Conservation (phyloP, 2,113 vertebrate genomes). For the Corythornis madagascariensis region DNA sequence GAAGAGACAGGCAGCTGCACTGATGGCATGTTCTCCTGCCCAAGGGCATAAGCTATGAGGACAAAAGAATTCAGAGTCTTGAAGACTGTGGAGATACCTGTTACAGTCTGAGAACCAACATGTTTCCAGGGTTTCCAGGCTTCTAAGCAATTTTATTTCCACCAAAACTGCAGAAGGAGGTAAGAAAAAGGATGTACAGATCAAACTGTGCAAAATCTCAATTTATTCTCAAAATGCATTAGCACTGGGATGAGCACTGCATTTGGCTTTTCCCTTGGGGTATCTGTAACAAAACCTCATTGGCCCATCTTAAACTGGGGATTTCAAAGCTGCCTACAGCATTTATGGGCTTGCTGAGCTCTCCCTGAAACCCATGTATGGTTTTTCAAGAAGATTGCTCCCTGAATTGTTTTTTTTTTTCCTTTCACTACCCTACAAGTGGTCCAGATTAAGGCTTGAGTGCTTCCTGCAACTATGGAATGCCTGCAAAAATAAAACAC, state of each 20-base stretch:
- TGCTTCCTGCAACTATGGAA: conserved; percentile 36
- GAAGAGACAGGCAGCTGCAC: neutral
- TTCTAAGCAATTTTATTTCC: neutral
- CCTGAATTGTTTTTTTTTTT: neutral
- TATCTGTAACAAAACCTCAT: neutral
- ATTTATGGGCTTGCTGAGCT: neutral
- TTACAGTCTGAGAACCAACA: neutral
- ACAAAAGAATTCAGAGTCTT: neutral
- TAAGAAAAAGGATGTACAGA: neutral
- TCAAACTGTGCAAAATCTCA: neutral
- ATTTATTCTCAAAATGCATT: neutral
- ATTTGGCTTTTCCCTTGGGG: conserved; percentile 8
- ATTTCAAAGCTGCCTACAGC: conserved; percentile 38
- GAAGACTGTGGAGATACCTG: neutral
- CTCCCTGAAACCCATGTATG: neutral
- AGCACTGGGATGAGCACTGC: neutral
- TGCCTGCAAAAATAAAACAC: conserved; percentile 39
- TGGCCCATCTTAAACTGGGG: neutral
- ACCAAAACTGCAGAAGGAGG: neutral
- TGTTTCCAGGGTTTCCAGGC: neutral
- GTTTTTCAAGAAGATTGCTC: neutral
- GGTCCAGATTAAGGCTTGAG: conserved; percentile 33
- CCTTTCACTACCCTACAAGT: neutral
- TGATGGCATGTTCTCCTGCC: neutral
- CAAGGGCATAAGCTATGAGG: neutral